phyloP scores from a whole-genome alignment of 2,888 invertebrate genomes.

The Plagodis pulveraria region DNA sequence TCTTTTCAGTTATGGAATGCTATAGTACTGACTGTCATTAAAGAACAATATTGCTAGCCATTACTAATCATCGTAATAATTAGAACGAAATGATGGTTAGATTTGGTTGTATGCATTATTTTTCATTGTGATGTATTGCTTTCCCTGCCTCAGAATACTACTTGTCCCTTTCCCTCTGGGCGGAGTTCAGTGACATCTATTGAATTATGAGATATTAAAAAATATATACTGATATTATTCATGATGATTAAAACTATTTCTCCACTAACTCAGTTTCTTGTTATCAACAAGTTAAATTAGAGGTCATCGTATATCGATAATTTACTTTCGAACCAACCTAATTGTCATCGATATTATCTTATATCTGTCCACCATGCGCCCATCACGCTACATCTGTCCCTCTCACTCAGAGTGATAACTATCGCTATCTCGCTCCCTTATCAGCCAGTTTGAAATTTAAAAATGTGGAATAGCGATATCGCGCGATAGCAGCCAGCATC shows the following conservation, averaged over 20 bases:
- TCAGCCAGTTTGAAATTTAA: conserved; percentile 66
- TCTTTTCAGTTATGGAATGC: too few relatives aligned
- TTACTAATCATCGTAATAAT: too few relatives aligned
- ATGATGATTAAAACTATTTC: conserved; percentile 17
- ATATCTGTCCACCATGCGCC: conserved; percentile 62
- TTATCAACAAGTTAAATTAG: conserved; percentile 33
- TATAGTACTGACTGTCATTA: too few relatives aligned
- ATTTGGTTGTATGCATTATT: too few relatives aligned
- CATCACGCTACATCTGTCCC: conserved; percentile 66
- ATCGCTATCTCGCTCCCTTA: conserved; percentile 56
- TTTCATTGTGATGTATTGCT: too few relatives aligned
- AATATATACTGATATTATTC: conserved; percentile 1
- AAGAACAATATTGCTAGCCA: too few relatives aligned
- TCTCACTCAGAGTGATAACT: conserved; percentile 47
- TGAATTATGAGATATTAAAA: too few relatives aligned
- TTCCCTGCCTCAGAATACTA: too few relatives aligned
- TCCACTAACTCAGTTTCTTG: conserved; percentile 11
- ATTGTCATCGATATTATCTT: conserved; percentile 36
- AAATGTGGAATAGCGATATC: conserved; percentile 66
- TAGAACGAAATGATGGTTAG: too few relatives aligned
- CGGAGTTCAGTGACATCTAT: too few relatives aligned
- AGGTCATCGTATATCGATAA: conserved; percentile 39
- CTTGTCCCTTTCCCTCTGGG: too few relatives aligned
- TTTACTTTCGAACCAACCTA: conserved; percentile 49
- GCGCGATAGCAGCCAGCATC: conserved; percentile 66